Conservation (phyloP, 2,797 vertebrate species). For the Clarias pachynema region DNA sequence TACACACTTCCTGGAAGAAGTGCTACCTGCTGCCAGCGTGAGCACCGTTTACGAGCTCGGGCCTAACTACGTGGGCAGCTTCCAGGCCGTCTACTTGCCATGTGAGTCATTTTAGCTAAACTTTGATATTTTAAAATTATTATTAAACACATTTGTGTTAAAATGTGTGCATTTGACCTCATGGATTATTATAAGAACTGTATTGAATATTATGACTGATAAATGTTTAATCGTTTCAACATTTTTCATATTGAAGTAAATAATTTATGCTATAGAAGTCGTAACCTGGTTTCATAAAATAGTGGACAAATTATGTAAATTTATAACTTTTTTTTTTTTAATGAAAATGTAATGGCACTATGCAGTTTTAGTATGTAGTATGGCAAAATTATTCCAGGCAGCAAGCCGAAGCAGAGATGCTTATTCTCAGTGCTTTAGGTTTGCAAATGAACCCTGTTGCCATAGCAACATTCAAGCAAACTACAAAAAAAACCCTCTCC, state of each 20-base stretch:
- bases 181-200: not conserved
- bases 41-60: conserved; percentile 91
- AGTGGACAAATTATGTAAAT: not conserved
- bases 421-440: not conserved
- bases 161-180: not conserved
- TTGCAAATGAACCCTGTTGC: not conserved
- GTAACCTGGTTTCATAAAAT: not conserved
- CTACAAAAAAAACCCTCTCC: not conserved
- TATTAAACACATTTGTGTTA: not conserved
- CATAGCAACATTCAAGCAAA: not conserved
- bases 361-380: not conserved
- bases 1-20: conserved; percentile 95
- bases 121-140: not conserved
- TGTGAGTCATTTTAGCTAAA: conserved; percentile 77
- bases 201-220: not conserved
- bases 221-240: not conserved
- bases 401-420: not conserved
- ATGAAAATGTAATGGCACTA: not conserved
- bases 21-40: conserved; percentile 85
- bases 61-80: conserved; percentile 91
- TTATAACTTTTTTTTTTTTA: not conserved
- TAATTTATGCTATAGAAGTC: not conserved
- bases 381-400: no score
- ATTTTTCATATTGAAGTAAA: not conserved
- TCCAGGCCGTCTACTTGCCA: conserved; percentile 91